Percentiles rank a stretch among this genome's conserved stretches.
phyloP scores from a whole-genome alignment of 2,888 invertebrate genomes.

The Xylophagus ater region DNA sequence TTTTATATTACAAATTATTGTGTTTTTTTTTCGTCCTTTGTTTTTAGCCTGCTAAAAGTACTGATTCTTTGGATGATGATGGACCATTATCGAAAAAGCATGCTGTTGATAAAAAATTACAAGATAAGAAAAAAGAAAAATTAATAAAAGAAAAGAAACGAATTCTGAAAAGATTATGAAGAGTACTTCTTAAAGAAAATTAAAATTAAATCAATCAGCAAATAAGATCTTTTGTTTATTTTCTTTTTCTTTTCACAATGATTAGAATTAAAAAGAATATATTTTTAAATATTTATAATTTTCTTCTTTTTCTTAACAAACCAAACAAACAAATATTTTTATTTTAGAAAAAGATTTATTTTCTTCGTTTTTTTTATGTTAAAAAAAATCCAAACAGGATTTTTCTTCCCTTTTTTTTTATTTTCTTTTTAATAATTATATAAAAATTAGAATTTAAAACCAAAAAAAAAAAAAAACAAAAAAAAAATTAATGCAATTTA shows the following conservation, averaged over 20 bases:
- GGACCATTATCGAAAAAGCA: slow-evolving; percentile 77
- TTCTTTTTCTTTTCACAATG: neutral
- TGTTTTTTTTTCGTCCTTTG: slow-evolving; percentile 10
- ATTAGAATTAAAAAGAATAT: neutral
- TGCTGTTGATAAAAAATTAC: slow-evolving; percentile 66
- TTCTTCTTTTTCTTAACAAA: neutral
- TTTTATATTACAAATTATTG: slow-evolving; percentile 7
- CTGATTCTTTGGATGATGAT: slow-evolving; percentile 39
- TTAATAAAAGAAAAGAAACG: slow-evolving; percentile 73
- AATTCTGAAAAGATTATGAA: slow-evolving; percentile 76
- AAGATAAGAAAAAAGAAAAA: slow-evolving; percentile 56
- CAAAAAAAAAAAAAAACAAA: too few species aligned
- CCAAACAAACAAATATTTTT: too few species aligned
- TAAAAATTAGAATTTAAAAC: too few species aligned
- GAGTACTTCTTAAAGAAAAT: slow-evolving; percentile 13
- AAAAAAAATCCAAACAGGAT: neutral
- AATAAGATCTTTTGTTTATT: slow-evolving; percentile 4
- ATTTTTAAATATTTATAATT: slow-evolving; percentile 1
- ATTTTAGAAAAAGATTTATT: neutral
- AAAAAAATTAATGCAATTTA: too few species aligned
- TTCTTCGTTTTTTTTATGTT: neutral
- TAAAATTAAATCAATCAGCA: slow-evolving; percentile 1
- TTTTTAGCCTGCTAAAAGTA: slow-evolving; percentile 42
- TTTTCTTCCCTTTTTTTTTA: slow-evolving; percentile 3
- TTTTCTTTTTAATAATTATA: too few species aligned